Evolutionary conservation across 1,140 invertebrate species (phyloP), one percentile per base, ranked within the genome.

Genomic region (Panagrolaimus sp.): DNA sequence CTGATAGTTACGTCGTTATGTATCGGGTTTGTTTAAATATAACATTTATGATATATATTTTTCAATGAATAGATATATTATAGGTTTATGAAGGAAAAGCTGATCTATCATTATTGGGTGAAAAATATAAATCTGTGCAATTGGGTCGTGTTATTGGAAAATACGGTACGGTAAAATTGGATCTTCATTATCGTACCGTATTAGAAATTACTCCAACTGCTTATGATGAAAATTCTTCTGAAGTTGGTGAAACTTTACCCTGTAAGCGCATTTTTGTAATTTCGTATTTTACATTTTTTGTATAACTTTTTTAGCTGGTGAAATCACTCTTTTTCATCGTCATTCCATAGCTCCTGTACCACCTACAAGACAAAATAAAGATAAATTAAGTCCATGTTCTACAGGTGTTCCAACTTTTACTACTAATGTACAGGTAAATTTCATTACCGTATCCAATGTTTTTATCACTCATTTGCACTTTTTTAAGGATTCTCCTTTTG

Each of bases 141-240:
- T 43, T 68, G 20, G 67, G 67, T 25, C 16, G 16, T 14, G 25
- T 68, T 3, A 43, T 25, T 42, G 38, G 51, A 4, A 16, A 20
- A 14, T 68, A 45, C 43, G 67, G 67, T 11, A 31, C 53, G n/a
- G 25, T 68, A 1, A 31, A 16, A 20, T 23, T 68, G 8, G 61
- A 68, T 25, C 23, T 68, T 20, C 16, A 44, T 46, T 68, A 68
- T 42, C 20, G 67, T 16, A 68, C 67, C 1, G 57, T 23, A 9
- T 65, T 68, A 57, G 67, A 68, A 63, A 8, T 68, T 57, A 57
- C 2, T 20, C 51, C 51, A 20, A 57, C 27, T 13, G 20, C 51
- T 11, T 57, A 57, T 57, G 51, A 57, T 16, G 27, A 57, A 11
- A 20, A 25, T 57, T n/a, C 20, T 11, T 20, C 14, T 57, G 14